Percentiles rank a stretch among this genome's conserved stretches.
phyloP scores from a whole-genome alignment of 2,797 vertebrate species.

The Chelonia mydas region DNA sequence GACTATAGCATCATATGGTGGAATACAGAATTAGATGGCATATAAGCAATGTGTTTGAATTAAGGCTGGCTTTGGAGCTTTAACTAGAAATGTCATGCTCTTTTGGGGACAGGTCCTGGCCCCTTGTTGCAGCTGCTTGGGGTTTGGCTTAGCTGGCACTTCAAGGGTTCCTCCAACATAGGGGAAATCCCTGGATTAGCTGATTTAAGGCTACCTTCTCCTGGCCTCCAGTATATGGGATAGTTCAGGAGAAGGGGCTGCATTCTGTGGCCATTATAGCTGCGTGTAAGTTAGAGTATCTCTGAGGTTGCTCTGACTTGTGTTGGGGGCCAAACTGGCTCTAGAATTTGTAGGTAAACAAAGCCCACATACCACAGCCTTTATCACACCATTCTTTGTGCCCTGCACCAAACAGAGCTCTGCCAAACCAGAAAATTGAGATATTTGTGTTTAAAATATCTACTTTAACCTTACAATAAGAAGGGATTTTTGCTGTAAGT shows the following conservation, averaged over 20 bases:
- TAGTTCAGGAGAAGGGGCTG: not conserved
- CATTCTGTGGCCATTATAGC: not conserved
- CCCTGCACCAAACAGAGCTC: not conserved
- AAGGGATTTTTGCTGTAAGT: not conserved
- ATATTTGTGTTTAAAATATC: not conserved
- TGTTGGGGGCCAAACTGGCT: not conserved
- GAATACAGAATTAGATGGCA: not conserved
- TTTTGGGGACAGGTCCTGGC: not conserved
- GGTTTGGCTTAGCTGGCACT: not conserved
- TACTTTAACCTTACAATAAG: not conserved
- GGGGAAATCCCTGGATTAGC: not conserved
- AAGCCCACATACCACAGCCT: not conserved
- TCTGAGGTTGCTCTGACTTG: not conserved
- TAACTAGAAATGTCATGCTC: not conserved
- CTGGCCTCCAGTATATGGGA: not conserved
- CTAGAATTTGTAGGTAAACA: slow-evolving; percentile 5
- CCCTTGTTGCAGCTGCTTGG: not conserved
- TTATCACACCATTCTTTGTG: not conserved
- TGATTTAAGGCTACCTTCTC: slow-evolving; percentile 3
- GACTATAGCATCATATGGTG: not conserved
- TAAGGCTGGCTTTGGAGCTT: not conserved
- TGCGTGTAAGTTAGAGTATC: not conserved
- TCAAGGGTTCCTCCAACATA: not conserved
- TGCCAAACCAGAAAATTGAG: not conserved
- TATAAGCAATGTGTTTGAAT: not conserved